Conservation (phyloP, 2,888 invertebrate genomes). For the Lepas anatifera region DNA sequence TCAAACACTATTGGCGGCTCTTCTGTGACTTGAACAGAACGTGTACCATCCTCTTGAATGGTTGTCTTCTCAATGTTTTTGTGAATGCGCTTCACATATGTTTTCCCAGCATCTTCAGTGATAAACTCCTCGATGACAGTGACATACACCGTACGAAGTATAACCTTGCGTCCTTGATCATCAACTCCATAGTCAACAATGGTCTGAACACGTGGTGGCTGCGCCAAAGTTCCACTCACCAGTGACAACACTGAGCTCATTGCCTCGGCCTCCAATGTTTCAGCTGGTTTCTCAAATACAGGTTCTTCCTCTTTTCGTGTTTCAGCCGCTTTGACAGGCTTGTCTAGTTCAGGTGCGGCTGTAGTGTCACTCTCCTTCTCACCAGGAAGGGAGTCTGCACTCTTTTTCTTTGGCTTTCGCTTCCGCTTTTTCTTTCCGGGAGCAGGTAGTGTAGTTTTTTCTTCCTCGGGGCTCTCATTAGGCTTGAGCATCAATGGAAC, state of each 20-base stretch:
- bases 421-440: background rate
- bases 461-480: too few species aligned
- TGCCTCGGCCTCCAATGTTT: background rate
- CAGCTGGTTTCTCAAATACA: too few species aligned
- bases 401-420: background rate
- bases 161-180: background rate
- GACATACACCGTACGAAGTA: background rate
- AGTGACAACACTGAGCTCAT: background rate
- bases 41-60: background rate
- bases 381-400: too few species aligned
- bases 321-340: too few species aligned
- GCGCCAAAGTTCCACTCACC: too few species aligned
- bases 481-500: too few species aligned
- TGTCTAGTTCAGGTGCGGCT: too few species aligned
- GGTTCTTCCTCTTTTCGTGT: too few species aligned
- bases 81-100: background rate
- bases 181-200: background rate
- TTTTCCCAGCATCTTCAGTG: background rate
- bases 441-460: background rate
- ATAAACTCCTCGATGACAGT: background rate
- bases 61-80: background rate
- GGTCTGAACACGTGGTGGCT: background rate
- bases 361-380: too few species aligned
- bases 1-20: background rate
- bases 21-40: too few species aligned